Evolutionary conservation across 2,888 invertebrate genomes (phyloP), one percentile per base, ranked within the genome.

Genomic region (Junonia oenone): DNA sequence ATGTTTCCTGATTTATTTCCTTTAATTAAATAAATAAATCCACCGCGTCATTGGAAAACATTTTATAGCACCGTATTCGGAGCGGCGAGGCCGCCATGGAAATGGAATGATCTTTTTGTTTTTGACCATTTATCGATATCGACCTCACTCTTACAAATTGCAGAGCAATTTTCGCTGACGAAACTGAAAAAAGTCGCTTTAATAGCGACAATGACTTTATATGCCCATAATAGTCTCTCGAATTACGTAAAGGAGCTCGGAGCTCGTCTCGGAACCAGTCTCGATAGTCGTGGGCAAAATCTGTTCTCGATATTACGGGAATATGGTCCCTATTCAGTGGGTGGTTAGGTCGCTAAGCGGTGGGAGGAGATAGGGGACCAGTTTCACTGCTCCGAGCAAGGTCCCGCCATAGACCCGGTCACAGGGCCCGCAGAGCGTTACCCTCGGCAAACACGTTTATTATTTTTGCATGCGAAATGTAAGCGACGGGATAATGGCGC

Each of bases 351-450:
- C 33, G 33, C 33, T 33, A 27, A 43, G 11, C 22, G 11, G 45
- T 15, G 26, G 19, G 19, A 33, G 33, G 19, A 22, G 52, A 40
- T 51, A 47, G 45, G 61, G 69, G 76, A 86, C 86, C 82, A 75
- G 87, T 85, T 80, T 68, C 63, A 71, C 73, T 55, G 64, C 64
- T 70, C 66, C 66, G 73, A 75, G 78, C 86, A 85, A 87, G 86
- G 88, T 86, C 86, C 75, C 76, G 74, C 69, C 79, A 75, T 75
- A 78, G 65, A 68, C 69, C 66, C 66, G 66, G 57, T 66, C 62
- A 64, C 60, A 63, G 60, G 63, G 61, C 51, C 56, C 62, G 57
- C 56, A 58, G 68, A 67, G 59, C 66, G 62, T 64, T 69, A 66
- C 67, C 69, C 69, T 63, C 63, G 37, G 52, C 49, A 58, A 62